Conservation (phyloP, 1,140 invertebrate genomes). For the Cardiocondyla obscurior region DNA sequence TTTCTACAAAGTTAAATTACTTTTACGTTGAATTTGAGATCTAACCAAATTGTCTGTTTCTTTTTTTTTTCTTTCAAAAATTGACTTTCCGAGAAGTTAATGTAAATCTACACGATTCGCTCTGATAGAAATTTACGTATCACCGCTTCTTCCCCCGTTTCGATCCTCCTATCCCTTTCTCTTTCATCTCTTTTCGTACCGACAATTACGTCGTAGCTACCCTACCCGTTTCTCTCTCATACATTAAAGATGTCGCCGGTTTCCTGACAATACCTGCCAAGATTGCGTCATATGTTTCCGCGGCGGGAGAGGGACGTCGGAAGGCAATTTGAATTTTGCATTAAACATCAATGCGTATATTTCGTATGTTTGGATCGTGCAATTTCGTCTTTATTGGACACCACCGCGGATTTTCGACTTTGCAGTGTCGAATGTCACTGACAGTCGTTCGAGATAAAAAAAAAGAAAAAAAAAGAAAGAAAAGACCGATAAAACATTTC, state of each 20-base stretch:
- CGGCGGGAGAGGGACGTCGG: neutral
- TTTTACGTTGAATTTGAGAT: neutral
- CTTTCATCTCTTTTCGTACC: constrained; percentile 47
- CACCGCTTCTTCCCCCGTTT: constrained; percentile 15
- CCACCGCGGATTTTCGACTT: constrained; percentile 47
- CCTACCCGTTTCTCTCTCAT: constrained; percentile 71
- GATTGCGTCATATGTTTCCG: constrained; percentile 80
- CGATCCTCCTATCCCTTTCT: constrained; percentile 28
- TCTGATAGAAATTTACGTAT: constrained; percentile 65
- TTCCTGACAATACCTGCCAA: constrained; percentile 79
- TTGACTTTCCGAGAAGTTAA: neutral
- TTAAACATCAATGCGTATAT: constrained; percentile 80
- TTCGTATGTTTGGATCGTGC: constrained; percentile 67
- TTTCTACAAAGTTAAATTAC: neutral
- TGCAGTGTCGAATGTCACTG: constrained; percentile 16
- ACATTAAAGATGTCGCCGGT: constrained; percentile 80
- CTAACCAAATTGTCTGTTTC: no score
- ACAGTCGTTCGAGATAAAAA: neutral
- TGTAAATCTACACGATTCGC: constrained; percentile 62
- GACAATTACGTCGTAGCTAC: constrained; percentile 62
- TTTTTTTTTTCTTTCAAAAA: neutral
- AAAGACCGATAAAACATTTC: neutral
- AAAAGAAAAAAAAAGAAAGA: neutral
- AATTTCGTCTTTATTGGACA: constrained; percentile 78
- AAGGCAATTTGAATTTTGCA: constrained; percentile 81